Conservation (phyloP, 1,140 invertebrate genomes). For the Brachionus rotundiformis region DNA sequence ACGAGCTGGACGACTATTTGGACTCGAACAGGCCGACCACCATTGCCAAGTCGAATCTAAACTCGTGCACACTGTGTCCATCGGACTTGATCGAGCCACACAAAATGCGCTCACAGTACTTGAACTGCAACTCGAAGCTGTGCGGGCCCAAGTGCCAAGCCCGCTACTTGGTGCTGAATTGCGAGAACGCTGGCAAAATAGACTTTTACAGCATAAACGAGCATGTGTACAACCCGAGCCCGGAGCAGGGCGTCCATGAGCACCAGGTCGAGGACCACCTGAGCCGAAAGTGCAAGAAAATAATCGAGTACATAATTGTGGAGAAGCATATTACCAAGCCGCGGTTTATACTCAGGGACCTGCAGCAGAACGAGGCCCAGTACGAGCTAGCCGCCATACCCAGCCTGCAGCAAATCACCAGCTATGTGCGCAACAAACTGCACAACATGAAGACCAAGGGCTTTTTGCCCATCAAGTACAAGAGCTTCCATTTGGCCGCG, state of each 20-base stretch:
- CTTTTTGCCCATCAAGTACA: background rate
- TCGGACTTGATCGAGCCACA: constrained; percentile 18
- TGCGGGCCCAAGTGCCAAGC: constrained; percentile 15
- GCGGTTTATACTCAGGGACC: background rate
- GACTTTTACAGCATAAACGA: constrained; percentile 29
- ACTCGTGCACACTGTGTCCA: background rate
- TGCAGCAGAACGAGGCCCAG: background rate
- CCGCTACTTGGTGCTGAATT: background rate
- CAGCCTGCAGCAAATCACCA: constrained; percentile 1
- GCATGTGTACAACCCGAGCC: background rate
- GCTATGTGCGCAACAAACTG: constrained; percentile 5
- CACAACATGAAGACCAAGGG: constrained; percentile 22
- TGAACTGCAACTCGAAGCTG: constrained; percentile 25
- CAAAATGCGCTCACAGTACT: constrained; percentile 30
- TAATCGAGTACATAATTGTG: constrained; percentile 8
- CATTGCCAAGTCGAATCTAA: constrained; percentile 15
- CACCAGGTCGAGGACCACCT: background rate
- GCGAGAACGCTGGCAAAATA: constrained; percentile 19
- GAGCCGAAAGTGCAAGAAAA: constrained; percentile 33
- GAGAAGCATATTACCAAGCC: constrained; percentile 36
- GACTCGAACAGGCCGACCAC: background rate
- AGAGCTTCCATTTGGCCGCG: background rate
- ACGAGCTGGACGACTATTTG: constrained; percentile 2
- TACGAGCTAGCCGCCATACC: background rate
- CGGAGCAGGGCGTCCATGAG: background rate